These are phyloP conservation scores for Stichodactyla mertensii DNA, from an alignment of 64 coral and sea anemone species.

Conservation along the genomic window DNA sequence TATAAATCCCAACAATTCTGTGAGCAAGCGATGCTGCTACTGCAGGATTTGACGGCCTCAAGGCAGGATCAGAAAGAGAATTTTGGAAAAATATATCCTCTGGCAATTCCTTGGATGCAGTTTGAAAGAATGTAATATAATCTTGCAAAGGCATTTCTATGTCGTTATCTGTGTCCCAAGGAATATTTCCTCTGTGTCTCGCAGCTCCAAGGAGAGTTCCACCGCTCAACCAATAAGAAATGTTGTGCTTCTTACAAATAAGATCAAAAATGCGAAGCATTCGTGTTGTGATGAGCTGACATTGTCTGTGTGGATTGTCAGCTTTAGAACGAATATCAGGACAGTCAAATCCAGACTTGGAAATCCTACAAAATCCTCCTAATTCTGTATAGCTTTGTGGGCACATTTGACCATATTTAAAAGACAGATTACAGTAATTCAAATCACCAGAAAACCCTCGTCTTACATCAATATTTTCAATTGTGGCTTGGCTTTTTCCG, in stretches of 20 bases:
- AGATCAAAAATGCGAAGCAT: conserved; percentile 29
- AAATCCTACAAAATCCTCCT: background rate
- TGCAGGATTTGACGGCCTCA: background rate
- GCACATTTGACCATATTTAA: conserved; percentile 17
- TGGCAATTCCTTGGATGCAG: conserved; percentile 31
- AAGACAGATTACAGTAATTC: background rate
- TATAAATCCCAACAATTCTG: conserved; percentile 21
- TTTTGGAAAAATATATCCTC: conserved; percentile 38
- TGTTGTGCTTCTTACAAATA: conserved; percentile 33
- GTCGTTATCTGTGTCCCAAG: conserved; percentile 32
- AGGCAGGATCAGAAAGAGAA: conserved; percentile 6
- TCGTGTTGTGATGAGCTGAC: conserved; percentile 21
- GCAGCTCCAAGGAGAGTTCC: conserved; percentile 30
- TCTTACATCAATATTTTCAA: background rate
- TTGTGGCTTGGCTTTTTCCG: background rate
- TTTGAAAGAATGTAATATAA: conserved; percentile 31
- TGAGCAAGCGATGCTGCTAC: background rate
- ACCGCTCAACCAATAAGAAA: conserved; percentile 25
- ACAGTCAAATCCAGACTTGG: background rate
- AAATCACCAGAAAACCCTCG: background rate
- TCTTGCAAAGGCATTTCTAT: conserved; percentile 31
- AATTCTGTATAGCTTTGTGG: conserved; percentile 5
- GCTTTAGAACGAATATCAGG: conserved; percentile 31
- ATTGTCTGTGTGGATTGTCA: background rate
- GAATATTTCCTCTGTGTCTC: conserved; percentile 26